Base-by-base conservation (phyloP, 1,140 invertebrate species). In the Cephus cinctus region DNA sequence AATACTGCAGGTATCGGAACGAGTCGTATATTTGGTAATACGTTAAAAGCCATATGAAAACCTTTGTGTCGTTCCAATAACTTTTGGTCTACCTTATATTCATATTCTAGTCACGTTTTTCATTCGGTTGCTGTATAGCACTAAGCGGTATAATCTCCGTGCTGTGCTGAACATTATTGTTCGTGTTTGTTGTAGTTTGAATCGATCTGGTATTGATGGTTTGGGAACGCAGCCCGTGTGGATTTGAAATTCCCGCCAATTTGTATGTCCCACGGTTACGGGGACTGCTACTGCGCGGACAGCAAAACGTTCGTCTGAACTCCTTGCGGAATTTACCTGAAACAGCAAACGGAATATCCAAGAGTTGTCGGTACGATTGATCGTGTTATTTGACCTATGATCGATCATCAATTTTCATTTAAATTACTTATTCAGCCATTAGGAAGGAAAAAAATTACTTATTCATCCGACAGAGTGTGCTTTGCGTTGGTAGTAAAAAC, bases 281-380 rank as follows among this genome's bases (percentile, higher is more conserved):
- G 6, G 47, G 48, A 9, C 8, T 23, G 22, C 4, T 30, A 9
- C 30, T 38, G 5, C 44, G 25, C 2, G 43, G 35, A 43, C 81
- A 84, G 44, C 77, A 76, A 59, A 84, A 84, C 0, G 81, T 77
- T 5, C 81, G 76, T 5, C 73, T 80, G 56, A 86, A 86, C 60
- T 85, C 83, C 25, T 79, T 75, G 2, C 83, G 80, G 64, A 85
- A 86, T 73, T 85, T 85, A 19, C 81, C 83, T 86, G 75, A 12
- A 80, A 69, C 43, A 61, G 47, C 65, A 43, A 56, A 41, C 43
- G 25, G 25, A 21, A n/a, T n/a, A n/a, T n/a, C n/a, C n/a, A n/a
- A n/a, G n/a, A n/a, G n/a, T n/a, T n/a, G n/a, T n/a, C n/a, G n/a
- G n/a, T n/a, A n/a, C n/a, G n/a, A n/a, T n/a, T n/a, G n/a, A n/a